These are phyloP conservation scores for Alviniconcha strummeri DNA, from an alignment of 2,888 invertebrate genomes.

Conservation along the genomic window DNA sequence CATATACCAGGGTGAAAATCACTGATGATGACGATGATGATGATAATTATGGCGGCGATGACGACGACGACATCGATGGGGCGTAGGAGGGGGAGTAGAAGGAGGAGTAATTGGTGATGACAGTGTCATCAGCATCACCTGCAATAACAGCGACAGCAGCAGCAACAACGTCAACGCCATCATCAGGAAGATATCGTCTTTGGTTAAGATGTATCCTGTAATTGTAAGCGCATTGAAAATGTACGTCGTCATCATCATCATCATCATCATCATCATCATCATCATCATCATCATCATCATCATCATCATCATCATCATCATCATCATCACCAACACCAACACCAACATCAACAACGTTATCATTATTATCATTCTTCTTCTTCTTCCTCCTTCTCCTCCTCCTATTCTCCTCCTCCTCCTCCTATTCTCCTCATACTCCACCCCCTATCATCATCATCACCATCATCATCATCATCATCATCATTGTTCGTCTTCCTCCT, in stretches of 20 bases:
- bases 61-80: background rate
- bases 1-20: background rate
- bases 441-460: no score
- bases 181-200: background rate
- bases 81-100: background rate
- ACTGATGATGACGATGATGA: background rate
- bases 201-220: background rate
- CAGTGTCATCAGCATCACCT: no score
- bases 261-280: no score
- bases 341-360: no score
- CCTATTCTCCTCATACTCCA: no score
- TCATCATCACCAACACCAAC: background rate
- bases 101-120: background rate
- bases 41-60: background rate
- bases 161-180: background rate
- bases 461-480: no score
- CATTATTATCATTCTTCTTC: no score
- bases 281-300: no score
- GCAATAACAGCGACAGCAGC: background rate
- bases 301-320: background rate
- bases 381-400: no score
- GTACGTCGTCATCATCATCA: background rate
- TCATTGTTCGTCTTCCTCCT: no score
- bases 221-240: no score
- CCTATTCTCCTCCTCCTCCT: no score